These are phyloP conservation scores for Acomys russatus DNA, from an alignment of 2,797 vertebrate genomes.

Conservation along the genomic window DNA sequence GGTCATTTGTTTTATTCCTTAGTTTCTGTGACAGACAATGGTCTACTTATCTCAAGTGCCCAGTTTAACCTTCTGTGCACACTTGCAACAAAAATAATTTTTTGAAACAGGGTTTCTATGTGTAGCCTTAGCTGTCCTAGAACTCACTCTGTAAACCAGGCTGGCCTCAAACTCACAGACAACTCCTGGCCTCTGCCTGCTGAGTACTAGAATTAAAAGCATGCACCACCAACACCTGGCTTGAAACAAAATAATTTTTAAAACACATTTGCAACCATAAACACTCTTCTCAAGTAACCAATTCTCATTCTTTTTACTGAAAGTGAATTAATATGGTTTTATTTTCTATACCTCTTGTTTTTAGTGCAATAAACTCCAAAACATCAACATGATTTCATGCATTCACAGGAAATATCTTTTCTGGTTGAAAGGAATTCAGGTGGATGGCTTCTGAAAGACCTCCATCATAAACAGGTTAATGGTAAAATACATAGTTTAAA, in stretches of 20 bases:
- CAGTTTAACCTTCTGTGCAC: not conserved
- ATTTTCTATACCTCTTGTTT: conserved; percentile 4
- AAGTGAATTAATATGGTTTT: conserved; percentile 38
- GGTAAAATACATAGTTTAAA: not conserved
- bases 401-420: not conserved
- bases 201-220: not conserved
- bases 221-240: not conserved
- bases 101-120: not conserved
- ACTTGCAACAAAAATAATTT: not conserved
- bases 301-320: conserved; percentile 35
- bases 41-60: not conserved
- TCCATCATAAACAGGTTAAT: not conserved
- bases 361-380: not conserved
- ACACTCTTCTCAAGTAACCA: not conserved
- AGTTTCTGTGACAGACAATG: not conserved
- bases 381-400: not conserved
- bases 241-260: conserved; percentile 9
- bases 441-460: not conserved
- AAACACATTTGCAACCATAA: not conserved
- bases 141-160: not conserved
- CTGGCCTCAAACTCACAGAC: not conserved
- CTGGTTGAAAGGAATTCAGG: not conserved
- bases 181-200: not conserved
- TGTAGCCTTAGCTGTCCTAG: not conserved
- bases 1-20: not conserved